These are phyloP conservation scores for Entomobrya proxima DNA, from an alignment of 2,888 invertebrate species.

Conservation along the genomic window DNA sequence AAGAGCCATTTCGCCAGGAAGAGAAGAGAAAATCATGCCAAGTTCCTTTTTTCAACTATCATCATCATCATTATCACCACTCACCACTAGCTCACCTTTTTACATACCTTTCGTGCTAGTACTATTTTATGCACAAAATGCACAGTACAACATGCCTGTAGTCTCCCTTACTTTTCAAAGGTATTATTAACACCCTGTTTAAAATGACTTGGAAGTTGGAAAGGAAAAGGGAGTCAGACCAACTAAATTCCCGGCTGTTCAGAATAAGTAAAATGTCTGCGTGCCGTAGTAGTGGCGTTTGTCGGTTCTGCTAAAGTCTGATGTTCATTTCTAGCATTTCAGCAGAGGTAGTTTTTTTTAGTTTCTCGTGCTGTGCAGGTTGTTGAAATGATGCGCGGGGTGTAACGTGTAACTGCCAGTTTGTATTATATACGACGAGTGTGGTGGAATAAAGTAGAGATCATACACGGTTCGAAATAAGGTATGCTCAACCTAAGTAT, in stretches of 20 bases:
- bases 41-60: conserved; percentile 43
- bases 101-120: conserved; percentile 41
- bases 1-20: conserved; percentile 38
- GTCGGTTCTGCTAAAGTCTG: conserved; percentile 25
- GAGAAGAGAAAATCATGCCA: conserved; percentile 55
- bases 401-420: conserved; percentile 24
- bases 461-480: background rate
- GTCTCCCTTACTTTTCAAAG: conserved; percentile 12
- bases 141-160: background rate
- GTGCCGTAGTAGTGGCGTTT: background rate
- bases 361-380: conserved; percentile 57
- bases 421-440: conserved; percentile 12
- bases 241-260: background rate
- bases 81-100: conserved; percentile 50
- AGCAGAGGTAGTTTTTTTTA: background rate
- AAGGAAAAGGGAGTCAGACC: conserved; percentile 9
- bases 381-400: conserved; percentile 59
- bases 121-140: conserved; percentile 55
- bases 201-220: conserved; percentile 48
- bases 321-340: background rate
- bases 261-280: conserved; percentile 19
- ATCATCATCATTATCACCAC: conserved; percentile 31
- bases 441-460: background rate
- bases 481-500: background rate
- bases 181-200: conserved; percentile 51